These are phyloP conservation scores for Limnephilus lunatus DNA, from an alignment of 2,888 invertebrate genomes.

Conservation along the genomic window DNA sequence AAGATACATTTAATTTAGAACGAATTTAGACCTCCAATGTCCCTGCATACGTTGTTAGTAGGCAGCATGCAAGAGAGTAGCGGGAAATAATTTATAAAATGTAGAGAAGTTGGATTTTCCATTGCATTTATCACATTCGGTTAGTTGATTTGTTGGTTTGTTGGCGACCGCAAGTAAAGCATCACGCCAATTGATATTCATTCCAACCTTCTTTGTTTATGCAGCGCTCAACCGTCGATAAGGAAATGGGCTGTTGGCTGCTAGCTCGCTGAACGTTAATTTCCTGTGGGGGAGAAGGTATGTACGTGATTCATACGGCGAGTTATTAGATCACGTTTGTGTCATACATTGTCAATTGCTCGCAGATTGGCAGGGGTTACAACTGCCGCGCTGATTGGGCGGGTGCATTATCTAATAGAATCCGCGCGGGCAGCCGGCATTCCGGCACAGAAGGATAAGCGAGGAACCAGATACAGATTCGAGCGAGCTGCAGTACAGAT, in stretches of 20 bases:
- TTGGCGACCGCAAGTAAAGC: background rate
- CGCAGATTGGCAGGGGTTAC: background rate
- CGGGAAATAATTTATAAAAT: too few species aligned
- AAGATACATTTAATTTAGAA: too few species aligned
- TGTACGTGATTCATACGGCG: background rate
- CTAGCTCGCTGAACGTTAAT: slow-evolving; percentile 20
- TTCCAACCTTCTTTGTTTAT: slow-evolving; percentile 1
- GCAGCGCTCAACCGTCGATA: slow-evolving; percentile 9
- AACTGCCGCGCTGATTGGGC: background rate
- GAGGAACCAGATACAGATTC: background rate
- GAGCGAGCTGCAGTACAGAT: background rate
- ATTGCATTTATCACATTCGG: background rate
- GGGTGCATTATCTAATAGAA: slow-evolving; percentile 2
- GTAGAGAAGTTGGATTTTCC: background rate
- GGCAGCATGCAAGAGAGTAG: too few species aligned
- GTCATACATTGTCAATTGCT: background rate
- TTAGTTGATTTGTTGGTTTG: background rate
- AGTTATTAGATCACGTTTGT: slow-evolving; percentile 3
- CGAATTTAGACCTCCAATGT: too few species aligned
- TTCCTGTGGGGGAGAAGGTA: slow-evolving; percentile 34
- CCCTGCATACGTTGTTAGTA: too few species aligned
- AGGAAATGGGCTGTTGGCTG: slow-evolving; percentile 23
- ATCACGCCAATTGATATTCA: slow-evolving; percentile 28
- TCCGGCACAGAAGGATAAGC: background rate
- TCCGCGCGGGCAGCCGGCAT: background rate